Evolutionary conservation across 2,113 vertebrate species (phyloP).

Genomic region (Osmerus eperlanus): DNA sequence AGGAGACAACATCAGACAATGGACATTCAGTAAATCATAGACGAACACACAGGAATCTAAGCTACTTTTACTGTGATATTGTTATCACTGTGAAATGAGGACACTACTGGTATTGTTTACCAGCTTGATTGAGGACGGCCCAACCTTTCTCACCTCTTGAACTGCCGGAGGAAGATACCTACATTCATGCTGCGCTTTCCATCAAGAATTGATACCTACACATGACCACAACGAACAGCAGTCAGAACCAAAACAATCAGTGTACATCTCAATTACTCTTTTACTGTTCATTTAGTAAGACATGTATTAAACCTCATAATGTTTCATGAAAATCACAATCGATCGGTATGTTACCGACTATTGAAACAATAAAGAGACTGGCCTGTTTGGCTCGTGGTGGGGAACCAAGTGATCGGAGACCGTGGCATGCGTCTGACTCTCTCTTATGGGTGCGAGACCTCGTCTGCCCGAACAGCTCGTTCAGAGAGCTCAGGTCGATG

Average conservation of each 20-base stretch:
- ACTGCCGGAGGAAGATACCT: constrained; percentile 57
- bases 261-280: neutral
- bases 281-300: no score
- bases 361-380: no score
- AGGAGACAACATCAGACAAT: neutral
- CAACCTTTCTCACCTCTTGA: constrained; percentile 48
- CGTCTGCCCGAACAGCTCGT: constrained; percentile 38
- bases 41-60: no score
- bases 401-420: neutral
- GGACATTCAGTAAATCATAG: no score
- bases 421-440: neutral
- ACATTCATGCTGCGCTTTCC: constrained; percentile 52
- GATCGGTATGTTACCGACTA: no score
- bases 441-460: neutral
- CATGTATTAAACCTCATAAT: no score
- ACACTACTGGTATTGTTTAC: no score
- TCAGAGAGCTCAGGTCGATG: constrained; percentile 31
- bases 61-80: no score
- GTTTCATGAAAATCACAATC: no score
- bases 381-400: neutral
- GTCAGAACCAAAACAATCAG: neutral
- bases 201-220: constrained; percentile 46
- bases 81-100: no score
- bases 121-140: no score
- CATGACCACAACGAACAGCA: neutral